Evolutionary conservation across 2,888 invertebrate genomes (phyloP).

Genomic region (Chrysopilus asiliformis): DNA sequence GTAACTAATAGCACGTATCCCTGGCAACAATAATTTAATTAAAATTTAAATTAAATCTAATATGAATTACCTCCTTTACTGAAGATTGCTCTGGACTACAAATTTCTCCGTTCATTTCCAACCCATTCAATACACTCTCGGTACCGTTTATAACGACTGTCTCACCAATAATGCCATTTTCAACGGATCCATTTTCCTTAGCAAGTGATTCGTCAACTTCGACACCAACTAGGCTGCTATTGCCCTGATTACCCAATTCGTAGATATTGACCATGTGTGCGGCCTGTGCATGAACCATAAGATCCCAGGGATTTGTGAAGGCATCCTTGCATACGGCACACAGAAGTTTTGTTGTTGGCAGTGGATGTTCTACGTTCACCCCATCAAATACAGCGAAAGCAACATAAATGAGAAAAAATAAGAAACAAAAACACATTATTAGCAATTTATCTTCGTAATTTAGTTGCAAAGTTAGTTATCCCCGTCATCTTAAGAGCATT

Average conservation of each 20-base stretch:
- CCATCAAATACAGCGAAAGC: no score
- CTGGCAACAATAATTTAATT: no score
- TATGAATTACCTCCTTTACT: slow-evolving; percentile 26
- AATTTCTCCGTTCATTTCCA: slow-evolving; percentile 10
- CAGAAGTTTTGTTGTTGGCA: slow-evolving; percentile 39
- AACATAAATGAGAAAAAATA: no score
- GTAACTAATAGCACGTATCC: no score
- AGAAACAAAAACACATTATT: no score
- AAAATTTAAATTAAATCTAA: no score
- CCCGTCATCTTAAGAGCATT: no score
- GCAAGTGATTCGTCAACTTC: background rate
- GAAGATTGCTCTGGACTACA: slow-evolving; percentile 24
- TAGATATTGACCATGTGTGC: slow-evolving; percentile 58
- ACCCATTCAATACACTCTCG: background rate
- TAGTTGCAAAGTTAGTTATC: no score
- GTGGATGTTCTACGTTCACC: slow-evolving; percentile 31
- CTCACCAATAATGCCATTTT: background rate
- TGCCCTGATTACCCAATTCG: slow-evolving; percentile 41
- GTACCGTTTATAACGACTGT: background rate
- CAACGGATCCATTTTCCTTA: slow-evolving; percentile 5
- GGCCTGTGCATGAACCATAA: slow-evolving; percentile 56
- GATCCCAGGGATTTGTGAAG: slow-evolving; percentile 52
- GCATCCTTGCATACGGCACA: slow-evolving; percentile 55
- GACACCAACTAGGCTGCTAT: slow-evolving; percentile 12
- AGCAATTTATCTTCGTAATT: no score